These are phyloP conservation scores for Nephrotoma appendiculata DNA, from an alignment of 2,888 invertebrate species.

Conservation along the genomic window DNA sequence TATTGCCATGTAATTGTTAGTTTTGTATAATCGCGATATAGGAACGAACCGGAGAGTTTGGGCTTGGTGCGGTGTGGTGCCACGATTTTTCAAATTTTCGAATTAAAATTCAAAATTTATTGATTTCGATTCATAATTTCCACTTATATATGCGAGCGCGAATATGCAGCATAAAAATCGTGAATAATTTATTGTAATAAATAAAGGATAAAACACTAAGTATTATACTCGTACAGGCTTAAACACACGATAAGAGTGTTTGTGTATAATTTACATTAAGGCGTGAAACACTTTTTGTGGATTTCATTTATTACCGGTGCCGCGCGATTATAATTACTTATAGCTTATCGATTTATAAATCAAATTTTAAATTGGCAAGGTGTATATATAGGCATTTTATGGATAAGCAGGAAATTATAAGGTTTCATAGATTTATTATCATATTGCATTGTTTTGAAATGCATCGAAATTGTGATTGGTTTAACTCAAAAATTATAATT, in stretches of 20 bases:
- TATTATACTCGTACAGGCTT: background rate
- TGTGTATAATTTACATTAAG: background rate
- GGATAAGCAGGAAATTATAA: background rate
- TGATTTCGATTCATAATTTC: background rate
- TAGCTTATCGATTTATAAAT: background rate
- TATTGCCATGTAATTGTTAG: background rate
- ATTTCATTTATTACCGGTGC: background rate
- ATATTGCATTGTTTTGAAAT: background rate
- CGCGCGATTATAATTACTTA: background rate
- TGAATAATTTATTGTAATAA: background rate
- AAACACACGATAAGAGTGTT: background rate
- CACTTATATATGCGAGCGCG: background rate
- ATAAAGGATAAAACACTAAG: background rate
- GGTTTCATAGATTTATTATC: background rate
- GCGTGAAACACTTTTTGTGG: background rate
- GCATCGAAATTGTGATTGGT: too few relatives aligned
- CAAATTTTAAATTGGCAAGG: background rate
- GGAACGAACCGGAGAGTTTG: background rate
- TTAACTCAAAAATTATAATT: too few relatives aligned
- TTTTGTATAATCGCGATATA: background rate
- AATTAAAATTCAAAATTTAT: background rate
- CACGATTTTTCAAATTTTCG: background rate
- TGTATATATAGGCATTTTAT: background rate
- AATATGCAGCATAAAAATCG: background rate
- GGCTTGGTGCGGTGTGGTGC: background rate